These are phyloP conservation scores for Falco peregrinus DNA, from an alignment of 2,797 vertebrate genomes.

Conservation along the genomic window DNA sequence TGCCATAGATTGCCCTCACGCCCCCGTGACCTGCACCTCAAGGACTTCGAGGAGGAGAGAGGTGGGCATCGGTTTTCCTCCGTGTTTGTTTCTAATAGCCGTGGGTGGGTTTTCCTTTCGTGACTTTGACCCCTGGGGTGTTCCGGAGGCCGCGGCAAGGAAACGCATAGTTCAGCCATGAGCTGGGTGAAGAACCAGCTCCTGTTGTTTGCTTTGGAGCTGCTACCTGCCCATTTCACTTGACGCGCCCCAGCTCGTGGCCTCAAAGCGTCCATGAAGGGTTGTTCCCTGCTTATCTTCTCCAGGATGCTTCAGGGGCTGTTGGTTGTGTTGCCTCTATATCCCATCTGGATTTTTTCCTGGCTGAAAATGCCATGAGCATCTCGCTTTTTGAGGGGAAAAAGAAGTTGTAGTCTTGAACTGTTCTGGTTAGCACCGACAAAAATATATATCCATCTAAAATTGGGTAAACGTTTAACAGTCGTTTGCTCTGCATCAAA, in stretches of 20 bases:
- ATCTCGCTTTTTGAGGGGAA: fast-evolving
- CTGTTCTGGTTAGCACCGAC: not conserved
- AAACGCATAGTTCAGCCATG: not conserved
- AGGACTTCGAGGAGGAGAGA: not conserved
- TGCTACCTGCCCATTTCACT: not conserved
- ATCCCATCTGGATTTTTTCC: not conserved
- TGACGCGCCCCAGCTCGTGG: fast-evolving
- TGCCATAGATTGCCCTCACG: no score
- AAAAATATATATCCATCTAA: not conserved
- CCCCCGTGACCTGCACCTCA: not conserved
- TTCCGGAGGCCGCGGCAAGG: not conserved
- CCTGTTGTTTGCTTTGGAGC: not conserved
- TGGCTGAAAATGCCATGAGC: not conserved
- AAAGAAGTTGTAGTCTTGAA: not conserved
- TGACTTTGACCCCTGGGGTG: not conserved
- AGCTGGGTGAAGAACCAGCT: not conserved
- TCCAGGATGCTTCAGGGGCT: fast-evolving
- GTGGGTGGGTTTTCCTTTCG: not conserved
- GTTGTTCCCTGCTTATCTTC: not conserved
- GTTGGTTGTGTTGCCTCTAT: not conserved
- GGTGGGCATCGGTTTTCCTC: not conserved
- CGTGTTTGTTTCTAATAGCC: not conserved
- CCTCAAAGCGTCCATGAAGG: not conserved
- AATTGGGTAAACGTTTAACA: not conserved
- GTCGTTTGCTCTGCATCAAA: not conserved